Conservation (phyloP, 1,140 invertebrate genomes). For the Monomorium pharaonis region DNA sequence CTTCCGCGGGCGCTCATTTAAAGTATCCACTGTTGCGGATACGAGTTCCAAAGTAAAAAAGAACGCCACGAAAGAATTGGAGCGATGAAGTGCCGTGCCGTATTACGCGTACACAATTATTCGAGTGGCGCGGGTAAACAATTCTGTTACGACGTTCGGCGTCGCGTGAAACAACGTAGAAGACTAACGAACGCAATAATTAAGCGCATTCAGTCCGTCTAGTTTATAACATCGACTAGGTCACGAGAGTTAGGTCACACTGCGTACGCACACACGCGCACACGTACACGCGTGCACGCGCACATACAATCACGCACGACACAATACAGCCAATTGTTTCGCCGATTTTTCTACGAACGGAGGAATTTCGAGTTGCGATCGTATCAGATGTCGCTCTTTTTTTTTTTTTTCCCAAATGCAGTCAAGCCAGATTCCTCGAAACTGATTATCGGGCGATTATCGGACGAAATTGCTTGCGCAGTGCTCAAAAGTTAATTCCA, state of each 20-base stretch:
- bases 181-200: slow-evolving; percentile 45
- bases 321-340: slow-evolving; percentile 30
- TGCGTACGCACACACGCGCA: not conserved
- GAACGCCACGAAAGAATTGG: not conserved
- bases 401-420: not conserved
- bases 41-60: not conserved
- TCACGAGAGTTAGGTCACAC: not conserved
- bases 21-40: no score
- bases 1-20: not conserved
- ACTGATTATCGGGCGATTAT: not conserved
- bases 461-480: not conserved
- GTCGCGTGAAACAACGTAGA: slow-evolving; percentile 7
- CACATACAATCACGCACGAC: no score
- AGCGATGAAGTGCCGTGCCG: not conserved
- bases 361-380: not conserved
- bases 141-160: slow-evolving; percentile 23
- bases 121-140: slow-evolving; percentile 16
- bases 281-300: not conserved
- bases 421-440: not conserved
- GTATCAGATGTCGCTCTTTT: no score
- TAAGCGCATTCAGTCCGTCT: slow-evolving; percentile 50
- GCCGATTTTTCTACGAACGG: not conserved
- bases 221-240: slow-evolving; percentile 2
- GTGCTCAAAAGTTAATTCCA: slow-evolving; percentile 12
- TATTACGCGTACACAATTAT: slow-evolving; percentile 9